These are phyloP conservation scores for Tenualosa ilisha DNA, from an alignment of 2,797 vertebrate genomes.

Conservation along the genomic window DNA sequence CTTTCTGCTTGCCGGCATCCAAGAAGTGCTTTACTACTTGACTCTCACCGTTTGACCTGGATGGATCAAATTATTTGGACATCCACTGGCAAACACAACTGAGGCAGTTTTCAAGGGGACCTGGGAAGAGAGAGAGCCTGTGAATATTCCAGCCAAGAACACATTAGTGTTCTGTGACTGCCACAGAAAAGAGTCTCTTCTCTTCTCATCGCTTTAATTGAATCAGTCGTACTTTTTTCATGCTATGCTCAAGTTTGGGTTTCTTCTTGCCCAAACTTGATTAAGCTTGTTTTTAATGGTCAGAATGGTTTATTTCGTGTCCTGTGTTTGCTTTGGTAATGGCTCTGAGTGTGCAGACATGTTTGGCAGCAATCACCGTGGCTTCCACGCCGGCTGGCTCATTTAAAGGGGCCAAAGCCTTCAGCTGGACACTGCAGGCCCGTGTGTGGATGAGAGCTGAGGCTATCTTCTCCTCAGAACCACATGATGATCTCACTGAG, in stretches of 20 bases:
- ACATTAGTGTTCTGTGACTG: constrained; percentile 45
- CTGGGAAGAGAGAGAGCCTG: constrained; percentile 42
- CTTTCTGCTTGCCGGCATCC: not conserved
- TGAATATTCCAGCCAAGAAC: constrained; percentile 54
- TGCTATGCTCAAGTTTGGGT: constrained; percentile 21
- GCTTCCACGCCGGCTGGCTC: not conserved
- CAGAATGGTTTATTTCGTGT: constrained; percentile 48
- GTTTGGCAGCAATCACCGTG: not conserved
- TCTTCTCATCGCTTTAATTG: constrained; percentile 51
- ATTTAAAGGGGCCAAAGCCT: not conserved
- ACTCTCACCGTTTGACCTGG: not conserved
- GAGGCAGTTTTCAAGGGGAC: not conserved
- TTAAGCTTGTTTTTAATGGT: constrained; percentile 50
- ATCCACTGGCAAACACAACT: not conserved
- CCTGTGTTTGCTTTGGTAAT: constrained; percentile 52
- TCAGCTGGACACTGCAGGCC: constrained; percentile 20
- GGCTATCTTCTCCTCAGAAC: too few relatives aligned
- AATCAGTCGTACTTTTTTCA: constrained; percentile 46
- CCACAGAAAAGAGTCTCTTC: constrained; percentile 36
- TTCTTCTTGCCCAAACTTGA: constrained; percentile 44
- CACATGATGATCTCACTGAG: not conserved
- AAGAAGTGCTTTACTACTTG: not conserved
- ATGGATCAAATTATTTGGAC: not conserved
- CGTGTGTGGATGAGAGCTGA: not conserved
- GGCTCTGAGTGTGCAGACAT: not conserved